A percentile compares a stretch with the other conserved stretches of the same genome.
Conservation (phyloP, 1,140 invertebrate genomes). For the Eufriesea mexicana region DNA sequence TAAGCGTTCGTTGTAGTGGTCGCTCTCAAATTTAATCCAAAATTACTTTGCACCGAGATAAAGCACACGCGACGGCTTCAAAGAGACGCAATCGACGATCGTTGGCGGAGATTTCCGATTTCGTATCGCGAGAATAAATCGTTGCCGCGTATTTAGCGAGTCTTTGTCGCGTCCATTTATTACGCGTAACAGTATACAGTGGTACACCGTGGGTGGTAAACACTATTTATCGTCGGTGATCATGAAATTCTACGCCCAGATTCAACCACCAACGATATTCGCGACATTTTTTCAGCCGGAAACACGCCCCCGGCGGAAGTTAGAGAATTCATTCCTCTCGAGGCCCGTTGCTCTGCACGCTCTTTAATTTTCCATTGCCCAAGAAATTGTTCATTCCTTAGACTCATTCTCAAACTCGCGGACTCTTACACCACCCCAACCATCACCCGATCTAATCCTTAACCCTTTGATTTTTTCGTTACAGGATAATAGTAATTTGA, state of each 20-base stretch:
- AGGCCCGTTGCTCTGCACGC: too few relatives aligned
- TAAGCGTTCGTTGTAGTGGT: not conserved
- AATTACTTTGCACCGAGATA: not conserved
- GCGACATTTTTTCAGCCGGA: not conserved
- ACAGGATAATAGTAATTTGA: too few relatives aligned
- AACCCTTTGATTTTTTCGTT: too few relatives aligned
- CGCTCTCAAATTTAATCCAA: not conserved
- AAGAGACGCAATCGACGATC: not conserved
- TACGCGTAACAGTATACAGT: too few relatives aligned
- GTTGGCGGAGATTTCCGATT: not conserved
- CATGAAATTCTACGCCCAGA: slow-evolving; percentile 38
- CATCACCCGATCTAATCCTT: too few relatives aligned
- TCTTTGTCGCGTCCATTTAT: slow-evolving; percentile 38
- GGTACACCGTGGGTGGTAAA: slow-evolving; percentile 46
- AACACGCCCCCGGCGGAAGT: too few relatives aligned
- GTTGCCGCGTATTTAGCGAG: slow-evolving; percentile 25
- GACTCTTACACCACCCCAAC: too few relatives aligned
- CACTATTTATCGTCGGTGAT: slow-evolving; percentile 45
- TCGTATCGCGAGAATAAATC: slow-evolving; percentile 27
- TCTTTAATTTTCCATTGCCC: too few relatives aligned
- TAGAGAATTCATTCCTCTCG: too few relatives aligned
- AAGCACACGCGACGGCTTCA: not conserved
- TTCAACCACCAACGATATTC: slow-evolving; percentile 34
- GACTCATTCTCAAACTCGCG: too few relatives aligned
- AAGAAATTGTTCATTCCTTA: too few relatives aligned